Conservation (phyloP, 2,888 invertebrate genomes). For the Tricholauxania praeusta region DNA sequence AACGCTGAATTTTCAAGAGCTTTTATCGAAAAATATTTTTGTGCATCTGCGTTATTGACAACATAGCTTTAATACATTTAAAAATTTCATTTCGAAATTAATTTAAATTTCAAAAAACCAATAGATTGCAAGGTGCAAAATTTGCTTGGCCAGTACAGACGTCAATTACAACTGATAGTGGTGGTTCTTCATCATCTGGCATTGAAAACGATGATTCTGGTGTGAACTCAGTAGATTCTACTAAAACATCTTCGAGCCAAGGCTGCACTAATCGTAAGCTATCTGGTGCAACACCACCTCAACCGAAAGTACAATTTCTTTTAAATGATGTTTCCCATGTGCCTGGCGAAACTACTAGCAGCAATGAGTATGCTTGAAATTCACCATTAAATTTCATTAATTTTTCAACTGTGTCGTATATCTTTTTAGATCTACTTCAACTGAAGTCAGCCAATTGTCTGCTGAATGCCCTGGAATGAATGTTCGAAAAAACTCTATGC, state of each 20-base stretch:
- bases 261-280: slow-evolving; percentile 46
- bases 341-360: slow-evolving; percentile 66
- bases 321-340: slow-evolving; percentile 61
- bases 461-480: slow-evolving; percentile 49
- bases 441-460: slow-evolving; percentile 61
- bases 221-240: slow-evolving; percentile 61
- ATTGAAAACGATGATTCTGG: slow-evolving; percentile 65
- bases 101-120: background rate
- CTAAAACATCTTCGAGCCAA: slow-evolving; percentile 48
- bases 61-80: background rate
- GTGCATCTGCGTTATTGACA: background rate
- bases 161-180: slow-evolving; percentile 59
- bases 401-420: background rate
- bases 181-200: slow-evolving; percentile 63
- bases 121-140: slow-evolving; percentile 64
- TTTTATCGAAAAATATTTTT: background rate
- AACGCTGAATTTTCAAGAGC: background rate
- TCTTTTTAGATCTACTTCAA: slow-evolving; percentile 59
- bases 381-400: background rate
- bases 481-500: slow-evolving; percentile 60
- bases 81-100: background rate
- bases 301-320: slow-evolving; percentile 65
- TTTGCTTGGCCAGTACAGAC: slow-evolving; percentile 67
- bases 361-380: slow-evolving; percentile 62
- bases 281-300: slow-evolving; percentile 45